Base-by-base conservation (phyloP, 2,888 invertebrate genomes). In the Melinopterus prodromus region DNA sequence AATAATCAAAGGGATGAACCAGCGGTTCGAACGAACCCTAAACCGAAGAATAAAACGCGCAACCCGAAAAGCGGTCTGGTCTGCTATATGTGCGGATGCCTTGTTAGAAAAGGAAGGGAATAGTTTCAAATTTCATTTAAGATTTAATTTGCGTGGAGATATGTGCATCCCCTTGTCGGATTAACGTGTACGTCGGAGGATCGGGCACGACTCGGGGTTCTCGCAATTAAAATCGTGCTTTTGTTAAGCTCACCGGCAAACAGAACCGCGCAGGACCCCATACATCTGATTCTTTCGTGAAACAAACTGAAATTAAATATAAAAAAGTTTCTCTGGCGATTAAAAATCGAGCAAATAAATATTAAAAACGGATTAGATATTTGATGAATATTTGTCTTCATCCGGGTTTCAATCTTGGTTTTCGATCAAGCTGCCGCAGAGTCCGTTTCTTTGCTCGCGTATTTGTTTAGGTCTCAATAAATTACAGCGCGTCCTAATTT, bases 61-160 rank as follows among this genome's bases (percentile, higher is more conserved):
- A 53, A 2, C 53, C 3, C 0, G 53, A 53, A 7, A 9, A 12
- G 53, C 5, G 53, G 12, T 53, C 53, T 53, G 74, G 26, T 74
- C 16, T 0, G 5, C 26, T 14, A 37, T 74, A 16, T 12, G 26
- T 26, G 15, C 14, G 71, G 53, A 53, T 53, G 53, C 53, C 53
- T 53, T 53, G 53, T 71, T 79, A 70, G 84, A 86, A 84, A 85
- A 85, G 85, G 86, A 86, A 83, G 83, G 85, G 83, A 84, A 85
- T 86, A 88, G 88, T 89, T 89, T 89, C 88, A 86, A 88, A 89
- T 89, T 89, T 89, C 89, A 89, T 89, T 89, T 88, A 88, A 89
- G 89, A 89, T 89, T 89, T 88, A 89, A 89, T 89, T 89, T 89
- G 87, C 87, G 87, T 86, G 84, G 86, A 87, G 87, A 88, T 87